Percentiles rank a stretch among this genome's conserved stretches.
Conservation (phyloP, 2,113 vertebrate species). For the Tursiops truncatus region DNA sequence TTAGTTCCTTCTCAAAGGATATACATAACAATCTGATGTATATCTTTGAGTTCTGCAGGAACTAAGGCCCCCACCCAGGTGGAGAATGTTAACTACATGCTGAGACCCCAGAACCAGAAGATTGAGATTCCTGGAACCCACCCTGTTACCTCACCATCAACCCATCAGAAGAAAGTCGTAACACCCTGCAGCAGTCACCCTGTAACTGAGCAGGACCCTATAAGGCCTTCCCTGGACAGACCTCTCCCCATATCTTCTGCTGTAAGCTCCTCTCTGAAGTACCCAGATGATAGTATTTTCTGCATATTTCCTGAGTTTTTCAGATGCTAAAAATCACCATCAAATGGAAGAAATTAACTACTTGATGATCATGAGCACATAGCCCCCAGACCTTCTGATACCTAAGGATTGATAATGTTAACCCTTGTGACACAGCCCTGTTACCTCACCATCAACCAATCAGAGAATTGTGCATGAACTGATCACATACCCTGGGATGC, state of each 20-base stretch:
- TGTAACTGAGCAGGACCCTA: neutral
- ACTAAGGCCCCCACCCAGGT: neutral
- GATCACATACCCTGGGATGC: neutral
- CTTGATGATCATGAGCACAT: neutral
- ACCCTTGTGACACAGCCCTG: neutral
- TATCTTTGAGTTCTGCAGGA: neutral
- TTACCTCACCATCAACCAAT: neutral
- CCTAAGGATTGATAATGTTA: neutral
- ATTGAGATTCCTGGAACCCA: neutral
- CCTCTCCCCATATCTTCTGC: neutral
- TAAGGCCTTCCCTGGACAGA: neutral
- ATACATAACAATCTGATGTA: neutral
- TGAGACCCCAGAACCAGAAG: neutral
- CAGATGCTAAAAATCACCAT: neutral
- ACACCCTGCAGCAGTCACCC: neutral
- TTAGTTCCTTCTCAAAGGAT: neutral
- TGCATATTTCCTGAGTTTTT: neutral
- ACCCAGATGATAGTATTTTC: neutral
- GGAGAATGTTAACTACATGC: neutral
- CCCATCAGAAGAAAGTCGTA: neutral
- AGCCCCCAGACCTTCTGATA: neutral
- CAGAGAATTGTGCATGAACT: neutral
- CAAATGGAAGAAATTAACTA: neutral
- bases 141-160: neutral
- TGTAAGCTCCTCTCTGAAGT: neutral